Conservation (phyloP, 2,888 invertebrate genomes). For the Xestia rhomboidea region DNA sequence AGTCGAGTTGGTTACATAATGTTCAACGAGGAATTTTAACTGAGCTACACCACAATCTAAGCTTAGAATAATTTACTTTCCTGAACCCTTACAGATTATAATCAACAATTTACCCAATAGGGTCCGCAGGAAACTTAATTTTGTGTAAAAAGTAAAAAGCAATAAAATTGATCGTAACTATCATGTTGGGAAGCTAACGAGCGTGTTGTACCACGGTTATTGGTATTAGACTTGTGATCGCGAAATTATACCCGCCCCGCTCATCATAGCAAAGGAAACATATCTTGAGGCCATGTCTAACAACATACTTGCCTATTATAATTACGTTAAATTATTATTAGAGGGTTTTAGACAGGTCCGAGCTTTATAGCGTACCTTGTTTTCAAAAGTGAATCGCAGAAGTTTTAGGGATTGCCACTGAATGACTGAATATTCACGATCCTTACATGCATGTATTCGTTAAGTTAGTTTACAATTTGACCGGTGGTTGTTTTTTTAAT, state of each 20-base stretch:
- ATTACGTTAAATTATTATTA: conserved; percentile 57
- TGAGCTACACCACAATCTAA: conserved; percentile 67
- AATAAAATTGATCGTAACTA: conserved; percentile 84
- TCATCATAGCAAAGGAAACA: conserved; percentile 55
- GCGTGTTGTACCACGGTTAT: conserved; percentile 77
- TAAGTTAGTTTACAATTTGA: neutral
- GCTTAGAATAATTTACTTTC: conserved; percentile 75
- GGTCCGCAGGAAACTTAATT: conserved; percentile 75
- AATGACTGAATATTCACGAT: neutral
- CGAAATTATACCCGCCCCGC: conserved; percentile 68
- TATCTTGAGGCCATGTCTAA: conserved; percentile 47
- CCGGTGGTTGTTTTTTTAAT: neutral
- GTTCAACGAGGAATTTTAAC: conserved; percentile 56
- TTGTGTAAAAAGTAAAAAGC: conserved; percentile 78
- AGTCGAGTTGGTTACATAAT: conserved; percentile 55
- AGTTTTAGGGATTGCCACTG: neutral
- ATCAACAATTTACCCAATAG: conserved; percentile 79
- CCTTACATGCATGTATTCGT: neutral
- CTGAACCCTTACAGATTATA: conserved; percentile 75
- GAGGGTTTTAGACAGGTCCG: conserved; percentile 17
- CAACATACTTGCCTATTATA: conserved; percentile 63
- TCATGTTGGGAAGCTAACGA: conserved; percentile 84
- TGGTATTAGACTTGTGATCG: conserved; percentile 73
- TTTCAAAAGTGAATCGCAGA: conserved; percentile 3
- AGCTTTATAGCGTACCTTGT: conserved; percentile 4